Evolutionary conservation across 2,113 vertebrate genomes (phyloP).

Genomic region (Pavo muticus): DNA sequence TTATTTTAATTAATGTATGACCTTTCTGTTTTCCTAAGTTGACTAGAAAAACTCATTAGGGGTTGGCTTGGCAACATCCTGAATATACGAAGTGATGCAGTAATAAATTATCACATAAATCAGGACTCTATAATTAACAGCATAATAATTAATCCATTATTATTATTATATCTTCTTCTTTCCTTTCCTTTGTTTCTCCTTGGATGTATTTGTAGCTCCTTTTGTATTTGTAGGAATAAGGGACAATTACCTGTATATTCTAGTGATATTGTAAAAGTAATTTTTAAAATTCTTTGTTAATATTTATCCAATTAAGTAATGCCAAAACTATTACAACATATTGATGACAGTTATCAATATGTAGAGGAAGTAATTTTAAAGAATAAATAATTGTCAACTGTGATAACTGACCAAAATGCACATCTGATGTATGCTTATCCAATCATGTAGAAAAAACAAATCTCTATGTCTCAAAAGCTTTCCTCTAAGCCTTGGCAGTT

Average conservation of each 20-base stretch:
- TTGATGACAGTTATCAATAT: background rate
- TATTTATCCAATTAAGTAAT: background rate
- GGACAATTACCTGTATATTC: background rate
- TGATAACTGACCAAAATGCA: background rate
- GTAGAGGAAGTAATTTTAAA: background rate
- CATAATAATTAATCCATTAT: background rate
- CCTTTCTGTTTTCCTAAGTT: background rate
- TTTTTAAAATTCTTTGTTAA: background rate
- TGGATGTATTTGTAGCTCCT: too few relatives aligned
- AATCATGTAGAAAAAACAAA: background rate
- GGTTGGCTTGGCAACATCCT: background rate
- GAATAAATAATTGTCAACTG: background rate
- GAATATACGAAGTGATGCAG: fast-evolving
- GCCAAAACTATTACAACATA: background rate
- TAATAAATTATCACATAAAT: background rate
- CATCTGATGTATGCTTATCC: background rate
- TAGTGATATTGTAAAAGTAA: background rate
- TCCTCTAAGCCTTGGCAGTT: background rate
- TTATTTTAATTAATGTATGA: background rate
- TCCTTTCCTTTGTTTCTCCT: fast-evolving
- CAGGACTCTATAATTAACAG: background rate
- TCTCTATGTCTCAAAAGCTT: background rate
- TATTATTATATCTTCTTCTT: background rate
- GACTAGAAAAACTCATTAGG: background rate
- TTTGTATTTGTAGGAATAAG: background rate